Evolutionary conservation across 2,888 invertebrate species (phyloP).

Genomic region (Ectemnius continuus): DNA sequence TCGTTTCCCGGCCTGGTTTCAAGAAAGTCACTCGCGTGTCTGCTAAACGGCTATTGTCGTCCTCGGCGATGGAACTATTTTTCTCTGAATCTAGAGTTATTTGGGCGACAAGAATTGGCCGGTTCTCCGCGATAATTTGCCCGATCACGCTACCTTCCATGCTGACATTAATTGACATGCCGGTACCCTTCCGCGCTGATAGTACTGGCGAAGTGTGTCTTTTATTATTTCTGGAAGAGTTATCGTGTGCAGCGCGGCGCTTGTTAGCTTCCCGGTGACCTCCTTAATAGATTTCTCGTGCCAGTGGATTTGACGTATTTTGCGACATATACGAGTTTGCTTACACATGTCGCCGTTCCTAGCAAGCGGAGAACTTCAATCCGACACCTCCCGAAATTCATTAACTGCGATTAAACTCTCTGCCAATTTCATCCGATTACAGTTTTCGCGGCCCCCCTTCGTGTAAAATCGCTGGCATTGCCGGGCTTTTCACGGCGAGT

Average conservation of each 20-base stretch:
- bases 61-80: conserved; percentile 2
- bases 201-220: neutral
- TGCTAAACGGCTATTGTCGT: neutral
- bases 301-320: too few species aligned
- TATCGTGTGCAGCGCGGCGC: conserved; percentile 3
- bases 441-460: too few species aligned
- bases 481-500: too few species aligned
- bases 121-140: conserved; percentile 10
- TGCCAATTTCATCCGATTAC: too few species aligned
- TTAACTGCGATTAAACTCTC: too few species aligned
- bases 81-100: neutral
- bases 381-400: too few species aligned
- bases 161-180: conserved; percentile 4
- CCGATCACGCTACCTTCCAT: conserved; percentile 12
- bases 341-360: too few species aligned
- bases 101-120: conserved; percentile 1
- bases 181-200: conserved; percentile 13
- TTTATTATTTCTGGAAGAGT: conserved; percentile 13
- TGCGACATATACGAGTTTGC: too few species aligned
- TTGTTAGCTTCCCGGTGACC: conserved; percentile 5
- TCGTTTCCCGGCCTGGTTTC: too few species aligned
- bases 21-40: conserved; percentile 10
- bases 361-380: too few species aligned
- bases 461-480: too few species aligned
- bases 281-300: too few species aligned